Base-by-base conservation (phyloP, 1,140 invertebrate genomes). In the Drosophila nebulosa region DNA sequence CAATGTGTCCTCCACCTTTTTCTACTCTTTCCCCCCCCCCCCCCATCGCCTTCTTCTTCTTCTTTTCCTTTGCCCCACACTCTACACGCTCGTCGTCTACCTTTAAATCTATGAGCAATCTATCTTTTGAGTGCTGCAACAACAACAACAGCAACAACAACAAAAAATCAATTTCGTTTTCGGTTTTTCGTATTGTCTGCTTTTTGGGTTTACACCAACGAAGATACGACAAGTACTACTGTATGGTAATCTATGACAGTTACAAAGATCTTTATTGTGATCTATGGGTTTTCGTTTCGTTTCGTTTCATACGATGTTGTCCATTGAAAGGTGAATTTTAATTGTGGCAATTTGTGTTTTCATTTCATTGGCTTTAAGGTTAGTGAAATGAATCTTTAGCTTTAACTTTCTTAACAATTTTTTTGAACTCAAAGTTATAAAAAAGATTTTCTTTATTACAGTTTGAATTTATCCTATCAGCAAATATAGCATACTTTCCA, bases 81-180 rank as follows among this genome's bases (percentile, higher is more conserved):
- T 56, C 42, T 68, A 36, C 61, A 56, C n/a, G 60, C 69, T 53
- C 61, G 4, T 46, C 39, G n/a, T 46, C 39, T 46, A 46, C 39
- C 39, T 68, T 65, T 70, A 73, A 83, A 78, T 80, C 80, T 78
- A 85, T 70, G 81, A 69, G 69, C 83, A 86, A 86, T 86, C 78
- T 85, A 81, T 85, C 81, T 85, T 86, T 86, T 65, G 69, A 85
- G 81, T 78, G 81, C 81, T 68, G 69, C 71, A 64, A 53, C 62
- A 79, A 51, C 64, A 76, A 52, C 66, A 76, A 36, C 63, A 79
- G 46, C 72, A 69, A 59, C 53, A 64, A 72, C 74, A 85, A 85
- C 77, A n/a, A n/a, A n/a, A n/a, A n/a, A n/a, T n/a, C n/a, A n/a
- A n/a, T 78, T 18, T 52, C 22, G 61, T 50, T 50, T 59, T 73